Evolutionary conservation across 2,888 invertebrate species (phyloP), one percentile per base, ranked within the genome.

Genomic region (Schizaphis graminum): DNA sequence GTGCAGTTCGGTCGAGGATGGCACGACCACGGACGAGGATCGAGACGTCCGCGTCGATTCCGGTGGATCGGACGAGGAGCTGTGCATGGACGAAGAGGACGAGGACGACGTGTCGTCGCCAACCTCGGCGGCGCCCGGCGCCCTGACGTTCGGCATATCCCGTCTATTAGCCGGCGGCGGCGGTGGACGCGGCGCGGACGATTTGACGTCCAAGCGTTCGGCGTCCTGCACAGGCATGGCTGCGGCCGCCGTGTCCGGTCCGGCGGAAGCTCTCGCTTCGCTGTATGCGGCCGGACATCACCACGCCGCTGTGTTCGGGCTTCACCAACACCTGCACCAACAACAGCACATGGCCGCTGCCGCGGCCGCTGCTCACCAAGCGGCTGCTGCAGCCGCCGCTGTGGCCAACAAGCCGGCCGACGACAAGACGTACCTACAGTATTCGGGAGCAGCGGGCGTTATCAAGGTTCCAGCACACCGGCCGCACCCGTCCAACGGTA

Each of bases 381-480:
- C 92, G 11, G 93, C 93, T 41, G 90, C 89, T 21, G 77, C 85
- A 2, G 47, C 57, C 35, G 11, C 47, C 8, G 41, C 44, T 11
- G 61, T 24, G 21, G 41, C 87, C 53, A 28, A 16, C 41, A 84
- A 49, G 16, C 89, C 77, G 16, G 56, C 35, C 57, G 93, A 90
- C 92, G 92, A 92, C 90, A 93, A 90, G 49, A 16, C 86, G 47
- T 92, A 92, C 86, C n/a, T 93, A 35, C 93, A 93, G 85, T 93
- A 93, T 92, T 88, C 95, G 24, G 95, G 97, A 93, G 96, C 96
- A 94, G 97, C 97, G 94, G 98, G 98, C 95, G 98, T 98, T 90
- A 97, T 98, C 95, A 96, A 98, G 95, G 98, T 98, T 95, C 98
- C 98, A 91, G 98, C 98, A 94, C 98, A 98, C 95, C 96, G 98